phyloP scores from a whole-genome alignment of 2,888 invertebrate genomes.

The Cantharis flavilabris region DNA sequence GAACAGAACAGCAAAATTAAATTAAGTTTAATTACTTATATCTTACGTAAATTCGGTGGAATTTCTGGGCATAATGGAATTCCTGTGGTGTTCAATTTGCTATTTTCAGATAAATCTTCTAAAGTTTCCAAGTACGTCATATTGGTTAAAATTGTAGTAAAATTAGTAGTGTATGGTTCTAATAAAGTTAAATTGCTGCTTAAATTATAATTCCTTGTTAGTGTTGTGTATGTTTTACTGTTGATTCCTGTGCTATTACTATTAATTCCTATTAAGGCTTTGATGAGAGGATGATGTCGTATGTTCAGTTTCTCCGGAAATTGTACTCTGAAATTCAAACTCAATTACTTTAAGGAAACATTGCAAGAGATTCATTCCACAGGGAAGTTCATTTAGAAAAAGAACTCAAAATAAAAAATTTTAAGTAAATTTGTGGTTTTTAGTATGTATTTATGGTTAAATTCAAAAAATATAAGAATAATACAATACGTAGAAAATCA shows the following conservation, averaged over 20 bases:
- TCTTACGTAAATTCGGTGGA: conserved; percentile 41
- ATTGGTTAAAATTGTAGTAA: conserved; percentile 4
- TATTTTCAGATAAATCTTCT: conserved; percentile 7
- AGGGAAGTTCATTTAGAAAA: not conserved
- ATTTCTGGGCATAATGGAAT: conserved; percentile 40
- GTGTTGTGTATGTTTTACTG: not conserved
- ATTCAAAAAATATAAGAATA: no score
- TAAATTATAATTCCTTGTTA: conserved; percentile 10
- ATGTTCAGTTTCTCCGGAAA: conserved; percentile 11
- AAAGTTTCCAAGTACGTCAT: conserved; percentile 13
- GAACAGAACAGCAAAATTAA: not conserved
- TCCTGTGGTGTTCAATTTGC: conserved; percentile 29
- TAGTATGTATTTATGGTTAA: no score
- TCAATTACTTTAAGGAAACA: conserved; percentile 7
- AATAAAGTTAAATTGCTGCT: conserved; percentile 14
- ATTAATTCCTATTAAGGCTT: conserved; percentile 16
- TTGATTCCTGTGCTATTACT: conserved; percentile 10
- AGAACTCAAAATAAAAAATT: no score
- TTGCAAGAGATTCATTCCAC: not conserved
- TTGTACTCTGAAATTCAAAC: conserved; percentile 19
- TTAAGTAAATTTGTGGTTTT: no score
- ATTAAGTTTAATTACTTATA: not conserved
- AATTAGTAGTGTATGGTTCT: conserved; percentile 9
- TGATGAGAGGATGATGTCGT: conserved; percentile 18
- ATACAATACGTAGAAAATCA: no score